Evolutionary conservation across 2,797 vertebrate genomes (phyloP), one percentile per base, ranked within the genome.

Genomic region (Sebastes aleutianus): DNA sequence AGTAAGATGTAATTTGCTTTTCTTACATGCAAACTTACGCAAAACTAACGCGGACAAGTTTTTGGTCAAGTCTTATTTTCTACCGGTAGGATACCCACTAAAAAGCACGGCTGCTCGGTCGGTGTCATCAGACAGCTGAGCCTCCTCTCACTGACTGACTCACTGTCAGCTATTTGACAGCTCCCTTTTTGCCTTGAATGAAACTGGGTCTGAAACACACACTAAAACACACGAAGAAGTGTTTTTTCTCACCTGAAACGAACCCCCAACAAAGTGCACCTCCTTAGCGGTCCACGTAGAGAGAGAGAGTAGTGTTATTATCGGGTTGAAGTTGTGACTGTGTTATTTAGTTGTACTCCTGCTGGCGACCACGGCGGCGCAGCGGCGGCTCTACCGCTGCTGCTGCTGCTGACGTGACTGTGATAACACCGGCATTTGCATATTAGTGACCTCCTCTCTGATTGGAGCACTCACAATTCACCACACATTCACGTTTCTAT

Each of bases 381-480:
- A 39, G 82, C 94, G 89, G 94, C 94, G 86, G 90, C 91, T 95
- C 94, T 90, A 82, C 89, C 77, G 91, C 89, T 91, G 90, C 50
- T 95, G 91, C 89, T 91, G 90, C 50, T 95, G 94, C 94, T 95
- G 95, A 96, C 95, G 96, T 95, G 91, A 90, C 92, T 83, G 84
- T 71, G 95, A 95, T 93, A 93, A 94, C 91, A 82, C 81, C 0
- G 0, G 0, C 2, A 96, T 96, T 96, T 96, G 93, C 96, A 96
- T 96, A 94, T 90, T 63, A 88, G 91, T 92, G 80, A 92, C 62
- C 82, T 78, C 73, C 77, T 62, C 90, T 89, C 91, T 93, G 94
- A 96, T 96, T 96, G 96, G 96, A 74, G 92, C 65, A 4, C 8
- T 13, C 16, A 70, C 59, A 47, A 70, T 84, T 85, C 73, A 26